These are phyloP conservation scores for Himalopsyche japonica DNA, from an alignment of 2,888 invertebrate species.

Conservation along the genomic window DNA sequence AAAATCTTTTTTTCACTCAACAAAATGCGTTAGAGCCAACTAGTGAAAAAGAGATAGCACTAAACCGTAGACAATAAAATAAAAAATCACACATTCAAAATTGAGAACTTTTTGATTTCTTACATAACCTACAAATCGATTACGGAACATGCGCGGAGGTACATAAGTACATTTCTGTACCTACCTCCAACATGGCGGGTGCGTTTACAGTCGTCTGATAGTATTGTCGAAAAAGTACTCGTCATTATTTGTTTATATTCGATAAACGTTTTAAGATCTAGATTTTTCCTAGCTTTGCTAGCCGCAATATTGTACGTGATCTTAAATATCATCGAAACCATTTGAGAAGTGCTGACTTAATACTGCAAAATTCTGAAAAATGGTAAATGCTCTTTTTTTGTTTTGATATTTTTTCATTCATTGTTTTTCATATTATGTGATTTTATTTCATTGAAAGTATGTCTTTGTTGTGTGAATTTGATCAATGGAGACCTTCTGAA, in stretches of 20 bases:
- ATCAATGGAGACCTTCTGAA: neutral
- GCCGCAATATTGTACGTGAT: neutral
- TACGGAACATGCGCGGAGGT: constrained; percentile 39
- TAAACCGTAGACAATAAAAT: constrained; percentile 12
- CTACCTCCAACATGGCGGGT: constrained; percentile 57
- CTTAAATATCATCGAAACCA: neutral
- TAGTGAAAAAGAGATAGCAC: constrained; percentile 14
- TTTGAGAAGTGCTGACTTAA: neutral
- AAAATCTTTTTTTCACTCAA: neutral
- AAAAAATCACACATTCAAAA: constrained; percentile 21
- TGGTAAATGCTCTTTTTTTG: constrained; percentile 65
- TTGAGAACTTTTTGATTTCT: constrained; percentile 31
- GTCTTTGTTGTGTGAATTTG: neutral
- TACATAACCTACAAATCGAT: constrained; percentile 41
- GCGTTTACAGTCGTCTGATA: constrained; percentile 50
- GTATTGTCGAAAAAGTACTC: constrained; percentile 14
- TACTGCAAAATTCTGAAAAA: constrained; percentile 47
- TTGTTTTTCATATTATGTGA: constrained; percentile 25
- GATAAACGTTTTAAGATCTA: neutral
- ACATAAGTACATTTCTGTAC: neutral
- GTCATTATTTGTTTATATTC: constrained; percentile 27
- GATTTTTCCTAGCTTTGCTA: neutral
- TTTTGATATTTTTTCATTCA: constrained; percentile 61
- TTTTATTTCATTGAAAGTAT: neutral
- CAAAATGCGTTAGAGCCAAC: neutral